Base-by-base conservation (phyloP, 2,888 invertebrate species). In the Drosophila incognita region DNA sequence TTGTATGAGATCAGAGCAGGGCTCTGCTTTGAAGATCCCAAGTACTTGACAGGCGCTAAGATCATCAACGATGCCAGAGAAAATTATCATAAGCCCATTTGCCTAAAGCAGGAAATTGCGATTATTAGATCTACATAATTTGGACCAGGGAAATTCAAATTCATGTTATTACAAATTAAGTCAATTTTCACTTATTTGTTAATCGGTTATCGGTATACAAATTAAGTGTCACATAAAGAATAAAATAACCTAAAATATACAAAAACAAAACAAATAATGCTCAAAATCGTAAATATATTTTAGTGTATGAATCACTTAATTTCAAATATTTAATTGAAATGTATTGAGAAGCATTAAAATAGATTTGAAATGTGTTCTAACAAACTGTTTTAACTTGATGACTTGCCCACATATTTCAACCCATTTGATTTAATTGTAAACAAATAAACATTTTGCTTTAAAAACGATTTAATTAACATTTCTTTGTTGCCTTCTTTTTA, bases 381-480 rank as follows among this genome's bases (percentile, higher is more conserved):
- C 18, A 24, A 56, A 29, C n/a, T n/a, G 42, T 35, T 65, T 35
- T 57, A 31, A 7, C 29, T 42, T 21, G 15, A 13, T 51, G 31
- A 35, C 10, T 35, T 69, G n/a, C 40, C 35, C 18, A 18, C 56
- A 56, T 35, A n/a, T 7, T 24, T 42, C 15, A 54, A 10, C 21
- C 36, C 48, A 53, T 56, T 27, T 35, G n/a, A 70, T 66, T 64
- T 38, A 70, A 63, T 56, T 62, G 52, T 62, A 53, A 29, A 61
- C 49, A 75, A 69, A 46, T 46, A 46, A 67, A 36, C 31, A 29
- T 54, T 54, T 57, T 52, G 15, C 35, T 42, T 21, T 6, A 21
- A 36, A 58, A 42, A 79, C 76, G 72, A 76, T 88, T 90, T 90
- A 88, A 90, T 90, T 90, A 87, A 90, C 81, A 74, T 77, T 82